Conservation (phyloP, 2,113 vertebrate species). For the Nerophis ophidion region DNA sequence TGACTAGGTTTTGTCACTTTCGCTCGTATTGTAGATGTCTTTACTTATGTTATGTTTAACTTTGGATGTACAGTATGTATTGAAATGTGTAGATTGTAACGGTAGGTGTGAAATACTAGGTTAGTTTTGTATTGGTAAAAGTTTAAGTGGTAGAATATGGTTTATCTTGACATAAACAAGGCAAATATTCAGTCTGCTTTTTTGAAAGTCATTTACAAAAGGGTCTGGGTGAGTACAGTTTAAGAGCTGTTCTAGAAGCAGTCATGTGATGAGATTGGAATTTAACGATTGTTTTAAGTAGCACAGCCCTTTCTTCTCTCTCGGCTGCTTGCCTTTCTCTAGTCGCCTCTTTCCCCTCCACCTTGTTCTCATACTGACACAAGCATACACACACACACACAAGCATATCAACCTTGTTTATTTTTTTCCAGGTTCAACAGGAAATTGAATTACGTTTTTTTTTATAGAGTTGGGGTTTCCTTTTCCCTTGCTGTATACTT, state of each 20-base stretch:
- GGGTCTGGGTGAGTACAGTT: slow-evolving; percentile 41
- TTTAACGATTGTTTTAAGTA: slow-evolving; percentile 68
- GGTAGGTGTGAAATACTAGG: neutral
- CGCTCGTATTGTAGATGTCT: no score
- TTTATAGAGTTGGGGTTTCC: slow-evolving; percentile 5
- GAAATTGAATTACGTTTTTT: slow-evolving; percentile 38
- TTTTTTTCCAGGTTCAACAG: slow-evolving; percentile 41
- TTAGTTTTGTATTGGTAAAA: neutral
- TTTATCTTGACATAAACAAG: no score
- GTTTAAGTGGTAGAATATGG: no score
- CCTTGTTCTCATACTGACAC: slow-evolving; percentile 4
- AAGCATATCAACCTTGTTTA: slow-evolving; percentile 27
- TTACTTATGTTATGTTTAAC: no score
- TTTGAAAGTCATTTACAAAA: slow-evolving; percentile 47
- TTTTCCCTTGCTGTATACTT: slow-evolving; percentile 15
- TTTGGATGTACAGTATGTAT: neutral
- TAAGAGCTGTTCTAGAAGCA: slow-evolving; percentile 46
- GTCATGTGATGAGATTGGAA: slow-evolving; percentile 71
- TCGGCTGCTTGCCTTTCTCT: slow-evolving; percentile 9
- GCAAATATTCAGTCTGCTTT: slow-evolving; percentile 30
- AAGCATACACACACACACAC: neutral
- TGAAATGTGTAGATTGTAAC: neutral
- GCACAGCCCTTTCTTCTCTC: slow-evolving; percentile 41
- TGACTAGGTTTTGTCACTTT: neutral
- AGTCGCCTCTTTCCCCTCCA: neutral